Evolutionary conservation across 2,113 vertebrate species (phyloP).

Genomic region (Heptranchias perlo): DNA sequence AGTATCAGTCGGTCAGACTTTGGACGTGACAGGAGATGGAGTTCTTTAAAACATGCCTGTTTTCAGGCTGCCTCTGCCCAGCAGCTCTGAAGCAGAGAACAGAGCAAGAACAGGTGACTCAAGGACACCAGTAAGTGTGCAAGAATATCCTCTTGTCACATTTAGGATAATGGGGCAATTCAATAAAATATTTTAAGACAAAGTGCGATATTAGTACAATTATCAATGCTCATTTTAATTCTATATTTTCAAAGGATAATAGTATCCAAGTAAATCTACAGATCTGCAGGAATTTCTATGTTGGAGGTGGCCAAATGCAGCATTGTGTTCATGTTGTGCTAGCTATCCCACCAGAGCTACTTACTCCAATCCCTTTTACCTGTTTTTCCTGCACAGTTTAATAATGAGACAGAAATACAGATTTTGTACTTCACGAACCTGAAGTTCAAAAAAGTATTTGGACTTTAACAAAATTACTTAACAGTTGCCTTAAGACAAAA

Average conservation of each 20-base stretch:
- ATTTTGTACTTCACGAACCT: neutral
- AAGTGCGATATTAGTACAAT: neutral
- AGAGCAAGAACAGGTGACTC: neutral
- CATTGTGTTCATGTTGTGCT: neutral
- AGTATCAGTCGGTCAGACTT: neutral
- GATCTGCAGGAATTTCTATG: neutral
- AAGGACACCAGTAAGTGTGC: neutral
- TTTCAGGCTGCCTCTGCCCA: neutral
- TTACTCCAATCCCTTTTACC: neutral
- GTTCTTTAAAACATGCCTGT: neutral
- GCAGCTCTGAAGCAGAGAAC: neutral
- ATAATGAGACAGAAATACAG: too few relatives aligned
- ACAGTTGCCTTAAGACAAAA: neutral
- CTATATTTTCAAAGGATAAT: neutral
- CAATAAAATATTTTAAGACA: neutral
- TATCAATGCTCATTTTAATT: neutral
- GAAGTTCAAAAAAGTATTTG: neutral
- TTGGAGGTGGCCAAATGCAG: neutral
- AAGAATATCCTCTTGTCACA: neutral
- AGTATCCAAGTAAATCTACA: neutral
- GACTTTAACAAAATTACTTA: neutral
- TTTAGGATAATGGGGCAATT: neutral
- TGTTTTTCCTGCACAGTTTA: neutral
- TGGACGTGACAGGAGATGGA: neutral
- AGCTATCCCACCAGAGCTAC: neutral